Percentiles rank a stretch among this genome's conserved stretches.
Evolutionary conservation across 2,797 vertebrate species (phyloP).

Genomic region (Megaceryle alcyon): DNA sequence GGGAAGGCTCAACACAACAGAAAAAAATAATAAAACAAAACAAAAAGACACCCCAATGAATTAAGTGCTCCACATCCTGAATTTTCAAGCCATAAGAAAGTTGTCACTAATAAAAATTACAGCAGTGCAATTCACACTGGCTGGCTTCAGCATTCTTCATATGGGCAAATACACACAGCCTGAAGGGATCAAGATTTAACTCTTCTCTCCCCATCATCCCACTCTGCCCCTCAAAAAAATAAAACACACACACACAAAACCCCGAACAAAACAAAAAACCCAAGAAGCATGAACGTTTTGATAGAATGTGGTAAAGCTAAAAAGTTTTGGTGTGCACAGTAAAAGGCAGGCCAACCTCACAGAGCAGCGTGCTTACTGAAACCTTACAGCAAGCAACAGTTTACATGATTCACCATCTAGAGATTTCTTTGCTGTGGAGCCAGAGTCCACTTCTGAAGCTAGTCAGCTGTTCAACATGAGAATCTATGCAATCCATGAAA

Average conservation of each 20-base stretch:
- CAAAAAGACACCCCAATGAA: background rate
- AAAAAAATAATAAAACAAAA: background rate
- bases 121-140: background rate
- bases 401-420: background rate
- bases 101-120: background rate
- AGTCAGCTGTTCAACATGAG: background rate
- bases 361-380: background rate
- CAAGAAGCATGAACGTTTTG: background rate
- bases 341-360: fast-evolving
- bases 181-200: background rate
- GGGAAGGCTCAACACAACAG: background rate
- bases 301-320: background rate
- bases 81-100: background rate
- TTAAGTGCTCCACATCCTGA: background rate
- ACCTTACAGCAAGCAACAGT: background rate
- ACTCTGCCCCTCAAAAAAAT: background rate
- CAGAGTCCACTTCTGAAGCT: background rate
- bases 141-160: background rate
- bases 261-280: background rate
- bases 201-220: background rate
- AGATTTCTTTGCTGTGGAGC: background rate
- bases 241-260: background rate
- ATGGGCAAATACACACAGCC: background rate
- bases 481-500: background rate
- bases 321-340: background rate